Conservation (phyloP, 2,797 vertebrate species). For the Squalus acanthias region DNA sequence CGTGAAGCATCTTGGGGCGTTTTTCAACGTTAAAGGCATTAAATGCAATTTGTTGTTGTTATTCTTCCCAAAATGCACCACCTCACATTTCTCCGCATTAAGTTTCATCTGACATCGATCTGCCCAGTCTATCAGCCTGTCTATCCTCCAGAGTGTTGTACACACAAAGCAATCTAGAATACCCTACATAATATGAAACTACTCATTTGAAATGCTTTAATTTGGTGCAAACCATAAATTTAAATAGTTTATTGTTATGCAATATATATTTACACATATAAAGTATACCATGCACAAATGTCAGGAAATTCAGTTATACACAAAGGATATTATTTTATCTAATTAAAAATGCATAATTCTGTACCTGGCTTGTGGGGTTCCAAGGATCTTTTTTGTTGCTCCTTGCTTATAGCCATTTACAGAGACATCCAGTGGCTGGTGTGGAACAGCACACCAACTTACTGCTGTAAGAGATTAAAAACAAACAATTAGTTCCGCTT, state of each 20-base stretch:
- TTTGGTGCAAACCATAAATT: neutral
- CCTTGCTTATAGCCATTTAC: conserved; percentile 87
- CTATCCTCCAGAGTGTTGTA: neutral
- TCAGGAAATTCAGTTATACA: neutral
- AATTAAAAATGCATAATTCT: neutral
- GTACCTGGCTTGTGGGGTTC: conserved; percentile 75
- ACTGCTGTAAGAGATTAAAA: conserved; percentile 63
- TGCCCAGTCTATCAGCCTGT: neutral
- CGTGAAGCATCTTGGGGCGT: neutral
- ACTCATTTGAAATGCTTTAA: neutral
- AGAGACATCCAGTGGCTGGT: conserved; percentile 82
- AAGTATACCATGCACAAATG: neutral
- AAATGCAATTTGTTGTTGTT: neutral
- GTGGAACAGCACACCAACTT: conserved; percentile 81
- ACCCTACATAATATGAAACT: neutral
- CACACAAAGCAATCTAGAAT: neutral
- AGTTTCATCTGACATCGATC: neutral
- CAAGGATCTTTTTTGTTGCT: conserved; percentile 70
- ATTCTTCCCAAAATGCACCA: neutral
- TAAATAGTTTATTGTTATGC: neutral
- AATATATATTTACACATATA: neutral
- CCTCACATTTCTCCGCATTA: neutral
- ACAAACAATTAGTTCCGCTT: conserved; percentile 37
- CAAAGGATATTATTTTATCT: neutral
- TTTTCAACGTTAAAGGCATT: neutral